Base-by-base conservation (phyloP, 1,140 invertebrate genomes). In the Drosophila jambulina region DNA sequence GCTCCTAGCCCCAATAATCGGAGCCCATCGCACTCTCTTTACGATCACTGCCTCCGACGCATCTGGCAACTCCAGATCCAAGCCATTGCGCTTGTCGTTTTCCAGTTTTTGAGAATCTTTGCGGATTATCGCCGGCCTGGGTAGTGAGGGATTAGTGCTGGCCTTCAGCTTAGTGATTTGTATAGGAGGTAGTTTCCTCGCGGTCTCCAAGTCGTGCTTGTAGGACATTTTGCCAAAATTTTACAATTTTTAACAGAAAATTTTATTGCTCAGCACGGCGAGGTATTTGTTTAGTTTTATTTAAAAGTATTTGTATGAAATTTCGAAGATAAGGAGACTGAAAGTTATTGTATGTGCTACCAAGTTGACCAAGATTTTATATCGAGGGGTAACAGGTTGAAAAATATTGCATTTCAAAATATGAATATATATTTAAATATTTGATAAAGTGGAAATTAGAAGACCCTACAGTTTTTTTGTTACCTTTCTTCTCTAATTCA, bases 41-140 rank as follows among this genome's bases (percentile, higher is more conserved):
- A 34, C 25, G 12, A 19, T 25, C n/a, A 25, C 13, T 12, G 23
- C 1, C 4, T n/a, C 23, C 13, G 12, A 1, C 3, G 46, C 43
- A 29, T 62, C 57, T 0, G 36, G 3, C 13, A 25, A 4, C 32
- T 61, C n/a, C 19, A 48, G 5, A 58, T 78, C 75, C 38, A 78
- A 17, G 6, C 75, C 75, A 62, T 78, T 78, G 12, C 64, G 75
- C 64, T 53, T 78, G 6, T 70, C 34, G 17, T 49, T 61, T 17
- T 68, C 42, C 25, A 27, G 15, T 13, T 78, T 60, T 3, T 43
- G 19, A 17, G 38, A 38, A n/a, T 42, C 15, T 4, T 29, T 32
- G 15, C 36, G 57, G 3, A 38, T 19, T 4, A 78, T 29, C 1
- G 5, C 9, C 1, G 75, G 64, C n/a, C 34, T 53, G 2, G 49